Evolutionary conservation across 2,888 invertebrate species (phyloP).

Genomic region (Dryococelus australis): DNA sequence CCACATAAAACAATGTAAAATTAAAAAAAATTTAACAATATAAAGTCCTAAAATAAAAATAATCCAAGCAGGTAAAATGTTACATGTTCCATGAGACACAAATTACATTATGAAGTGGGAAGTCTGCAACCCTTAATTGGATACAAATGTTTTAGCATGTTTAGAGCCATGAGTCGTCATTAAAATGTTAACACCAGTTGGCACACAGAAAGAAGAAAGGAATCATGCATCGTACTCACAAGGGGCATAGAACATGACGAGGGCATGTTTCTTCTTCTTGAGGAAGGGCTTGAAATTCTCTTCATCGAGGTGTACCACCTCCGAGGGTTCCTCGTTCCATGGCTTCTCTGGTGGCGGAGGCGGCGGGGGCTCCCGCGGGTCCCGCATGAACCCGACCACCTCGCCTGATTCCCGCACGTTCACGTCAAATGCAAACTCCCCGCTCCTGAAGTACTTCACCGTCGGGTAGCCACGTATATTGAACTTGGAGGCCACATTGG

Average conservation of each 20-base stretch:
- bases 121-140: too few relatives aligned
- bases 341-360: slow-evolving; percentile 82
- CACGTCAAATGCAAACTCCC: slow-evolving; percentile 80
- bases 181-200: too few relatives aligned
- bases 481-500: slow-evolving; percentile 70
- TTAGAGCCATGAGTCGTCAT: too few relatives aligned
- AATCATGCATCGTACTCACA: slow-evolving; percentile 68
- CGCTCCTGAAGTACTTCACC: slow-evolving; percentile 78
- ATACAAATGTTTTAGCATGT: too few relatives aligned
- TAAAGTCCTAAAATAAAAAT: too few relatives aligned
- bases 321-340: slow-evolving; percentile 78
- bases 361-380: slow-evolving; percentile 85
- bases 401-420: slow-evolving; percentile 75
- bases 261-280: slow-evolving; percentile 84
- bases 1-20: too few relatives aligned
- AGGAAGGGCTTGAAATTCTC: slow-evolving; percentile 75
- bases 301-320: slow-evolving; percentile 79
- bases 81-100: too few relatives aligned
- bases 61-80: too few relatives aligned
- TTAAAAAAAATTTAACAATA: too few relatives aligned
- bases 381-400: slow-evolving; percentile 83
- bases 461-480: slow-evolving; percentile 83
- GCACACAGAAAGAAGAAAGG: not conserved
- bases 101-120: too few relatives aligned
- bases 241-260: slow-evolving; percentile 93